Evolutionary conservation across 2,113 vertebrate species (phyloP), one percentile per base, ranked within the genome.

Genomic region (Embiotoca jacksoni): DNA sequence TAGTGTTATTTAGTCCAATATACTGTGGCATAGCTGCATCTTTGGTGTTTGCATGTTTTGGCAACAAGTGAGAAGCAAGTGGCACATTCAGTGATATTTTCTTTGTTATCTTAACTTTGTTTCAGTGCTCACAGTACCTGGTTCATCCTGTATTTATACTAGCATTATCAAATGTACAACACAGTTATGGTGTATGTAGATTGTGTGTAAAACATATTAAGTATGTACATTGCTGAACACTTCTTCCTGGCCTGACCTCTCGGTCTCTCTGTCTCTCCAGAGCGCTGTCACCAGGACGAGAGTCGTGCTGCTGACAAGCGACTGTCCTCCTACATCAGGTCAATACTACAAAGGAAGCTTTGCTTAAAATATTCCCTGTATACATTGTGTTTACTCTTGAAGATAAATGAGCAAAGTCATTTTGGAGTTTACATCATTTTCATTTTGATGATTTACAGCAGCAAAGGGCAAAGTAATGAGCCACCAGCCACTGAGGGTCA

Each of bases 251-350:
- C 52, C 36, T 73, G 9, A 65, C 3, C 49, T 78, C 6, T 62
- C 58, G 14, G 41, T 16, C 16, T 77, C 23, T 23, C 23, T 73
- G 59, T 1, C 16, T 70, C 37, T 31, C 60, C 72, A 92, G 88
- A 88, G 32, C 91, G 92, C 31, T 75, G 74, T 84, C 94, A 93
- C 62, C 87, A 87, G 52, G 94, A 95, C 10, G 95, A 94, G 14
- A 82, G 84, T 4, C 92, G 89, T 5, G 82, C 85, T 7, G 82
- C 88, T 5, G 93, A 95, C 81, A 94, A 90, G 80, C 89, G 92
- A 15, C 87, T 92, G 32, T 94, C 90, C 4, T 82, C 94, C 10
- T 92, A 94, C 57, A 75, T 92, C 82, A 95, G 92, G 94, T 95
- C 15, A 88, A 82, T 64, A 6, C 55, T 4, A 46, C 7, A 3